Evolutionary conservation across 1,140 invertebrate species (phyloP), one percentile per base, ranked within the genome.

Genomic region (Diorhabda carinulata): DNA sequence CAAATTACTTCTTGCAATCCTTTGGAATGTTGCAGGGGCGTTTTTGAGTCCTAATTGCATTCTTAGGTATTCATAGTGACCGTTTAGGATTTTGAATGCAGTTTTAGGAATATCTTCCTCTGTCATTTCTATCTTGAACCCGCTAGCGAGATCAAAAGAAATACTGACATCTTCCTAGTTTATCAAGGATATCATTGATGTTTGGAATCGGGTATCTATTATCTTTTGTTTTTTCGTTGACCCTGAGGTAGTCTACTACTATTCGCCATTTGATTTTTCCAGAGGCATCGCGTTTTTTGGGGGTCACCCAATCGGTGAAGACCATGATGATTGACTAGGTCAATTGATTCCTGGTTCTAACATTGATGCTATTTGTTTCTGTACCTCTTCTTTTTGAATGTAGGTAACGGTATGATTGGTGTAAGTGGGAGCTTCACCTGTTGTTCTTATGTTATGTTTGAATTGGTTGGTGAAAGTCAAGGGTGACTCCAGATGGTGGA

Each of bases 21-120:
- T 60, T 60, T 60, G 74, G 62, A 79, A 77, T 2, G 58, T 72
- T 52, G 42, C 45, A n/a, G 59, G 64, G 8, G 9, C 70, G 57
- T 9, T 70, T 67, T 70, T 58, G 52, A 77, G 64, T 7, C 75
- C 75, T 44, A 75, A 73, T 43, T 56, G 68, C 73, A 74, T 74
- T n/a, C 68, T 41, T 10, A 62, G 56, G 66, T 45, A 73, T 57
- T 75, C 66, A 59, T 45, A 76, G 66, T 75, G 71, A 2, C 69
- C 72, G 42, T 72, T n/a, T 62, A 63, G 9, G 6, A 59, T 67
- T 5, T 59, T 61, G 57, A 73, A 74, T 42, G 66, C 66, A 0
- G 68, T 74, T 70, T 74, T 74, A 40, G 5, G 25, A 8, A 62
- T 67, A 59, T 69, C 66, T 61, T 68, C 63, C 60, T 69, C 56